A percentile compares a stretch with the other conserved stretches of the same genome.
Evolutionary conservation across 2,888 invertebrate species (phyloP).

Genomic region (Luffia ferchaultella): DNA sequence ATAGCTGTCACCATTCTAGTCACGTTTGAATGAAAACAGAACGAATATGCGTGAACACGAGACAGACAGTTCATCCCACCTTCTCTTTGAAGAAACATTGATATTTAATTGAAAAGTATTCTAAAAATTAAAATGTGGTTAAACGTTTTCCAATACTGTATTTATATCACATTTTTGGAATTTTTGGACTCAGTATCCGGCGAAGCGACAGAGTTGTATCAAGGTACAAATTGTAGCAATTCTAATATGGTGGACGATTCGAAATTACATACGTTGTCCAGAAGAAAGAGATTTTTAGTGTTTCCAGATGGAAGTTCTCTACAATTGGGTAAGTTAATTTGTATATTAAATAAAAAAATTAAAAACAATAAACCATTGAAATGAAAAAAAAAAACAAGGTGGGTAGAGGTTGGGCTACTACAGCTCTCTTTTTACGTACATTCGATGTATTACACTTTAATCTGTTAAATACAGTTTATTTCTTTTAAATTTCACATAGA

Average conservation of each 20-base stretch:
- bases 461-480: no score
- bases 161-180: no score
- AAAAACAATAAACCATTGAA: not conserved
- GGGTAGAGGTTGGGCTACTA: no score
- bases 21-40: not conserved
- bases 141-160: not conserved
- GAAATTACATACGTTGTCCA: conserved; percentile 33
- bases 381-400: no score
- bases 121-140: not conserved
- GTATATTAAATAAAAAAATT: no score
- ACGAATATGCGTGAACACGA: not conserved
- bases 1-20: not conserved
- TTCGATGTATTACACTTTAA: no score
- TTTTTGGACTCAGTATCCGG: no score
- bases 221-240: not conserved
- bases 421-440: no score
- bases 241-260: not conserved
- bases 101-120: not conserved
- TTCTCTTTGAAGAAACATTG: not conserved
- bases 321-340: conserved; percentile 59
- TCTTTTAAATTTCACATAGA: no score
- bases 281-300: conserved; percentile 65
- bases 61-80: not conserved
- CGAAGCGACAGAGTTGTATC: no score
- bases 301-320: conserved; percentile 70